Conservation (phyloP, 1,140 invertebrate species). For the Goniozus legneri region DNA sequence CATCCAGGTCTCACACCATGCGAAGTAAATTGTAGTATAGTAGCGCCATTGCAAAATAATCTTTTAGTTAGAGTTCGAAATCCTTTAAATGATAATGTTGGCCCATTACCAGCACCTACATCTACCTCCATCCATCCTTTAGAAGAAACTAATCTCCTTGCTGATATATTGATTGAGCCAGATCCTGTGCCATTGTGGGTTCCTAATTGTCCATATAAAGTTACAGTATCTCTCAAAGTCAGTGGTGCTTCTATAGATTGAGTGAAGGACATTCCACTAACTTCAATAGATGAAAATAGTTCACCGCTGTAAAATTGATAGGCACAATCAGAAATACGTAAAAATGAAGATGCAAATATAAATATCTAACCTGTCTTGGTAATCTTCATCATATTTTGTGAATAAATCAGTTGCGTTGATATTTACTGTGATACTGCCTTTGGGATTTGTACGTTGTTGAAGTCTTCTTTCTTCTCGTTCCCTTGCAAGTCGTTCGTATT, state of each 20-base stretch:
- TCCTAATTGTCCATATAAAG: constrained; percentile 74
- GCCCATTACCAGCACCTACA: constrained; percentile 75
- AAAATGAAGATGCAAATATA: no score
- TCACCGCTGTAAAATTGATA: constrained; percentile 53
- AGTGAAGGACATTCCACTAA: constrained; percentile 85
- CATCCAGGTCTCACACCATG: constrained; percentile 69
- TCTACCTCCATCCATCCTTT: constrained; percentile 83
- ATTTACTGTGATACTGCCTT: constrained; percentile 79
- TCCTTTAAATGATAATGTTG: constrained; percentile 68
- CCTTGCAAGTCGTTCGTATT: constrained; percentile 81
- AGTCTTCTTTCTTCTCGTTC: constrained; percentile 80
- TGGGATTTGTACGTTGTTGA: constrained; percentile 86
- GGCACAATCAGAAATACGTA: not conserved
- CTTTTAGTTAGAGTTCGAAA: constrained; percentile 68
- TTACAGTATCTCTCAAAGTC: constrained; percentile 77
- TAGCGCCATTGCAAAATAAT: constrained; percentile 70
- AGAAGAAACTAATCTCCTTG: constrained; percentile 71
- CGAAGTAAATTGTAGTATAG: constrained; percentile 68
- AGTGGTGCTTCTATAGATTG: constrained; percentile 93
- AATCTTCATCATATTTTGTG: constrained; percentile 72
- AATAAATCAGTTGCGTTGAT: constrained; percentile 94
- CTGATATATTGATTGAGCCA: constrained; percentile 72
- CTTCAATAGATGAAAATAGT: constrained; percentile 74
- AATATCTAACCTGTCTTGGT: constrained; percentile 50
- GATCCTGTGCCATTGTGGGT: constrained; percentile 83